phyloP scores from a whole-genome alignment of 2,113 vertebrate genomes.

The Ictalurus furcatus region DNA sequence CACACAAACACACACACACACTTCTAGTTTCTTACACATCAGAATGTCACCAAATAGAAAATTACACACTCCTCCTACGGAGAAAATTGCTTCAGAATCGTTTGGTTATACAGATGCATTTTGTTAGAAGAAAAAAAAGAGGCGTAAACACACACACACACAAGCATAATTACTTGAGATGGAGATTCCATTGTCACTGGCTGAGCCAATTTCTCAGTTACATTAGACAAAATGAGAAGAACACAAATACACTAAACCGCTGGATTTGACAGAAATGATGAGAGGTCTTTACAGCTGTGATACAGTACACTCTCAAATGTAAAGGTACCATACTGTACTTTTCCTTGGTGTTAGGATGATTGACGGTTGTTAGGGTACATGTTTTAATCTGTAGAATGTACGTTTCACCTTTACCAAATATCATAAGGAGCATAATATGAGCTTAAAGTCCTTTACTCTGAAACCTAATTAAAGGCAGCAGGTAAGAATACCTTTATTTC shows the following conservation, averaged over 20 bases:
- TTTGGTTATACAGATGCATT: conserved; percentile 83
- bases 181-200: conserved; percentile 61
- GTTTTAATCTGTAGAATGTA: background rate
- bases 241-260: background rate
- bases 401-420: background rate
- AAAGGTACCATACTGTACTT: background rate
- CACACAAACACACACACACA: conserved; percentile 49
- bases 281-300: background rate
- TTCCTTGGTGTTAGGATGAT: background rate
- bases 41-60: conserved; percentile 83
- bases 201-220: conserved; percentile 76
- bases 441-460: background rate
- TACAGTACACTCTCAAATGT: background rate
- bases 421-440: background rate
- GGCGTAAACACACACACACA: conserved; percentile 49
- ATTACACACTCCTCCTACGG: conserved; percentile 83
- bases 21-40: conserved; percentile 80
- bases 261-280: conserved; percentile 54
- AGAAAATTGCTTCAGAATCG: conserved; percentile 84
- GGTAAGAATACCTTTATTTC: background rate
- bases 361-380: background rate
- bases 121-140: conserved; percentile 66
- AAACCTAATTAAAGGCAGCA: background rate
- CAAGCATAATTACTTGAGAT: conserved; percentile 77
- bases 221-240: conserved; percentile 54